Base-by-base conservation (phyloP, 2,113 vertebrate genomes). In the Otolemur garnettii region DNA sequence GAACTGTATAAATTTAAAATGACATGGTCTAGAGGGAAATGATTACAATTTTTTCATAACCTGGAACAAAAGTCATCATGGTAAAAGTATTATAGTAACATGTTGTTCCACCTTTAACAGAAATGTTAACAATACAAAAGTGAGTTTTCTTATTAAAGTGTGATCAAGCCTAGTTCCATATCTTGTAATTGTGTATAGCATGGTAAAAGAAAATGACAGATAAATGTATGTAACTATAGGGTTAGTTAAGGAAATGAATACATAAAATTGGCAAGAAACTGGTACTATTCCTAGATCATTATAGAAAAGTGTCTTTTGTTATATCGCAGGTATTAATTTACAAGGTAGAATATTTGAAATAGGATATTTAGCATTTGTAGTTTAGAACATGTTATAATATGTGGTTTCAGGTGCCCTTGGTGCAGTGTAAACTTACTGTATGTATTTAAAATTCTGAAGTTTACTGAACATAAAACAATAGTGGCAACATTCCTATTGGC, bases 31-130 rank as follows among this genome's bases (percentile, higher is more conserved):
- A 3, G 81, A 55, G 64, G 78, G 66, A 89, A 94, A 81, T 57
- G 6, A 59, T 87, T n/a, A n/a, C 17, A 0, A 2, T 53, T 53
- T 96, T 83, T 80, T 92, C 69, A 11, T 93, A 71, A 81, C 97
- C 83, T 95, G 87, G 91, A 98, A 96, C 95, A 97, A 96, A 97
- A 97, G 33, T 83, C 22, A 84, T 24, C 92, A 81, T 13, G 19
- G 71, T 94, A 72, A 78, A 93, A 84, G 87, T 92, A 66, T 66
- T 94, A 59, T 33, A 80, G 83, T 96, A 94, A 82, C n/a, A 45
- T 1, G 0, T 68, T 64, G 2, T 95, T 94, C 59, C 83, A 92
- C 80, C 83, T 95, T 82, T 38, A 68, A 93, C 79, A 77, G 12
- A 75, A 93, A 94, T 55, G 82, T 75, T 75, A 80, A 85, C 86